Evolutionary conservation across 1,140 invertebrate genomes (phyloP).

Genomic region (Lordiphosa mommai): DNA sequence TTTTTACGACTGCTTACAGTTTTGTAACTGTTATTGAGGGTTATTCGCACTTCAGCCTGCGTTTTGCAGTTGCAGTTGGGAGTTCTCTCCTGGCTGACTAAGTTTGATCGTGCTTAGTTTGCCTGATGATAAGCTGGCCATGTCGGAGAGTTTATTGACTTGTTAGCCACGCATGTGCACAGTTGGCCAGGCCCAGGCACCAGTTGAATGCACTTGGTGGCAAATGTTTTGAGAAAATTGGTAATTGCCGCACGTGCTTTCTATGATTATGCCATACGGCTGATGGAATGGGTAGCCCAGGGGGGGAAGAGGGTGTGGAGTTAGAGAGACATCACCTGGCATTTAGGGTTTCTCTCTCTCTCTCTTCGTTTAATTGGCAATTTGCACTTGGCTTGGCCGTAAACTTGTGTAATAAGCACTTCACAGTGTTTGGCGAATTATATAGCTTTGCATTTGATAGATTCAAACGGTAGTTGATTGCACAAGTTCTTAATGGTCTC

Average conservation of each 20-base stretch:
- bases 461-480: slow-evolving; percentile 63
- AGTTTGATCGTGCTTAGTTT: slow-evolving; percentile 69
- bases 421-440: slow-evolving; percentile 3
- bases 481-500: slow-evolving; percentile 11
- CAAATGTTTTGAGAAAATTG: slow-evolving; percentile 43
- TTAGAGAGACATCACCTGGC: background rate
- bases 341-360: background rate
- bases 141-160: slow-evolving; percentile 37
- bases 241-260: slow-evolving; percentile 73
- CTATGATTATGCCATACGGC: slow-evolving; percentile 57
- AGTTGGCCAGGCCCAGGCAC: slow-evolving; percentile 43
- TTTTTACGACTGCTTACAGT: slow-evolving; percentile 69
- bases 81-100: slow-evolving; percentile 7
- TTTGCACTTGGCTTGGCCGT: slow-evolving; percentile 48
- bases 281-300: background rate
- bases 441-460: slow-evolving; percentile 57
- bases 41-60: slow-evolving; percentile 53
- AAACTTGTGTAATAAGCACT: slow-evolving; percentile 16
- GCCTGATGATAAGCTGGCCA: slow-evolving; percentile 61
- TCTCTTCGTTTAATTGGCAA: slow-evolving; percentile 52
- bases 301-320: background rate
- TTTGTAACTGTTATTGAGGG: slow-evolving; percentile 78
- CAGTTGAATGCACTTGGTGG: slow-evolving; percentile 55
- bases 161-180: slow-evolving; percentile 65
- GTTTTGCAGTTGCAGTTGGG: slow-evolving; percentile 23